Evolutionary conservation across 2,888 invertebrate species (phyloP).

Genomic region (Dichetophora obliterata): DNA sequence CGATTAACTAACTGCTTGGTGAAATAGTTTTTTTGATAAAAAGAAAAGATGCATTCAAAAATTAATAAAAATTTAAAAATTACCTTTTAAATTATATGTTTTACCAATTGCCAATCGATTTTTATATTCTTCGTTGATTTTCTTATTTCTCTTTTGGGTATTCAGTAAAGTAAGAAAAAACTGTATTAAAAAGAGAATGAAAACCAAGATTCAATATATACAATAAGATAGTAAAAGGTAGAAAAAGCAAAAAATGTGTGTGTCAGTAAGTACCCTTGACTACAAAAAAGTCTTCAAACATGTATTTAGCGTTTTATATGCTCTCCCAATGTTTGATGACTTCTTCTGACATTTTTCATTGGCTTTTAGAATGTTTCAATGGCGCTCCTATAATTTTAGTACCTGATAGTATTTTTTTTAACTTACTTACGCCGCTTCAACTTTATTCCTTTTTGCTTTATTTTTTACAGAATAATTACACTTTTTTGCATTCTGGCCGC

Average conservation of each 20-base stretch:
- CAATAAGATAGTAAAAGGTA: neutral
- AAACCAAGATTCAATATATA: neutral
- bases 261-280: no score
- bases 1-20: no score
- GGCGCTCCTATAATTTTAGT: constrained; percentile 25
- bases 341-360: neutral
- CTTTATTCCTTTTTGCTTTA: neutral
- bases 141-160: no score
- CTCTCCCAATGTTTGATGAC: neutral
- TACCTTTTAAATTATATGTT: no score
- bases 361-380: constrained; percentile 1
- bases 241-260: neutral
- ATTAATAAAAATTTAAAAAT: no score
- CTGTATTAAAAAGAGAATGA: neutral
- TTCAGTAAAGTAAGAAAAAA: neutral
- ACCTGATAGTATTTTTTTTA: neutral
- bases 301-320: neutral
- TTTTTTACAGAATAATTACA: neutral
- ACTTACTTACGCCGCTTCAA: neutral
- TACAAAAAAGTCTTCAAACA: no score
- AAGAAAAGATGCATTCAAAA: no score
- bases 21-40: no score
- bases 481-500: neutral
- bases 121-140: no score
- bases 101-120: no score